Base-by-base conservation (phyloP, 1,140 invertebrate species). In the Bombus confusus region DNA sequence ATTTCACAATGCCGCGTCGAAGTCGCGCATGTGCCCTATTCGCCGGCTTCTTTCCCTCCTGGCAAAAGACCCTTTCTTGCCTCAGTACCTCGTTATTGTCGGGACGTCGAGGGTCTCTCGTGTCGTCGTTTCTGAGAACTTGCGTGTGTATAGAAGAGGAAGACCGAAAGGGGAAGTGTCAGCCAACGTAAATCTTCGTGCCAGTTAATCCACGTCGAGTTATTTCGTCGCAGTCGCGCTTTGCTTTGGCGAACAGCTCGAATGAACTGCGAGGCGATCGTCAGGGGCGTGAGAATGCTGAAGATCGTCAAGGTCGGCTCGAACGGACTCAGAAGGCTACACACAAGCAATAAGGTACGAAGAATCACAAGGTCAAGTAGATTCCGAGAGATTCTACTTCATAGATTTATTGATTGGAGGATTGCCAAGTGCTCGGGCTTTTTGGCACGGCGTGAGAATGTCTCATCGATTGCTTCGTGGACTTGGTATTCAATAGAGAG, bases 11-110 rank as follows among this genome's bases (percentile, higher is more conserved):
- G 52, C 25, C 52, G 31, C 57, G 76, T 62, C 57, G 57, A 62
- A 80, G n/a, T 80, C 77, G 92, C 92, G 92, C 92, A 93, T 93
- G 92, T 88, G 89, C 80, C 81, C 87, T 90, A 86, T 89, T 82
- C 52, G 64, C 68, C 81, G 71, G 78, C 80, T 69, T 69, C 69
- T 34, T 78, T 86, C 75, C 62, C 78, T 39, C 62, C 68, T 62
- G 62, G 39, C 59, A 31, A 43, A 75, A 80, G 83, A 83, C 89
- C 87, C 82, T 83, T 85, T 52, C 57, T 59, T 31, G 31, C 15
- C 75, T 76, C 87, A 92, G 92, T 93, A 91, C 83, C 85, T 79
- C 85, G 80, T 88, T 84, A 78, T 88, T 87, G 68, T 62, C 87
- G 91, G 57, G 84, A 91, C 90, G 85, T 68, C 59, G 86, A 88